Base-by-base conservation (phyloP, 1,140 invertebrate species). In the Chironomus tepperi region DNA sequence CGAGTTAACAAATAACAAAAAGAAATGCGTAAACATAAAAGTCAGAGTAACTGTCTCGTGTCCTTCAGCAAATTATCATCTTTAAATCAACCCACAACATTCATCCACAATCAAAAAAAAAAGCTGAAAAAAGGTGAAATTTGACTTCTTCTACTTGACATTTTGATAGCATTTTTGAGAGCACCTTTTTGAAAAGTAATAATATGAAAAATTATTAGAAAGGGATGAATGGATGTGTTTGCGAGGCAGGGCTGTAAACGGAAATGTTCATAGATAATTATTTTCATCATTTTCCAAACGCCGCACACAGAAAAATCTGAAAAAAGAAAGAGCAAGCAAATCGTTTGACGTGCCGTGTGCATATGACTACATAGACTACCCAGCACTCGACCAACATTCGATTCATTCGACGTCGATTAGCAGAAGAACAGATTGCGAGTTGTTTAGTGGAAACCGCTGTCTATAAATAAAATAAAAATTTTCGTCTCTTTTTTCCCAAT, bases 331-430 rank as follows among this genome's bases (percentile, higher is more conserved):
- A 34, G 24, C 5, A 34, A 34, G 24, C 24, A 34, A 34, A 34
- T 34, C 1, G 5, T 1, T 34, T 34, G 5, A 34, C 5, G 73
- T 74, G 73, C 73, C 73, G 73, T 74, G 73, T 74, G 73, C 73
- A 74, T 43, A n/a, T 43, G 9, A 74, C 9, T 74, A 74, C 73
- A 82, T 82, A 82, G 81, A 82, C 81, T 82, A 82, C 80, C 80
- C 79, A 70, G 81, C 77, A 79, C 79, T 77, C 79, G 79, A 78
- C 79, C 79, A 79, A 78, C 80, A 79, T 81, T 79, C 79, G 80
- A 80, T 81, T 81, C 80, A 82, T 81, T 82, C 80, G 77, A 79
- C 79, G 79, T 77, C 80, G 78, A 79, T 70, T 80, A 79, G 77
- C 79, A 78, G 81, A 57, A 57, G 47, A 57, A 57, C 47, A 57